A percentile compares a stretch with the other conserved stretches of the same genome.
These are phyloP conservation scores for Malurus elegans DNA, from an alignment of 2,113 vertebrate genomes.

Conservation along the genomic window DNA sequence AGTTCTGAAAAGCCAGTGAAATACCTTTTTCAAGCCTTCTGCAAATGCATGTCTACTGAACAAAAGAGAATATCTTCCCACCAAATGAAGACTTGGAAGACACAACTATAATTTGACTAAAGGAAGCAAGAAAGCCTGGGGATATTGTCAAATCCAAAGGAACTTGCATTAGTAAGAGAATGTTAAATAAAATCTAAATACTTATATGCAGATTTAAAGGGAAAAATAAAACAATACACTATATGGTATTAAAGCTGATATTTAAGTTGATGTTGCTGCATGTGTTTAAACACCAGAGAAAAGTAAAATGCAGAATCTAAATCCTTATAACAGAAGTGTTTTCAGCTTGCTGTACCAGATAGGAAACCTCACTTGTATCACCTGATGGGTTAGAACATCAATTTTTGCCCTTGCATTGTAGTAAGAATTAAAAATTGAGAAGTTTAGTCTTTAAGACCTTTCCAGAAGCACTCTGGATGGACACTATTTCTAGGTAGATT, in stretches of 20 bases:
- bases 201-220: not conserved
- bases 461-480: not conserved
- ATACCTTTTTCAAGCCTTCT: not conserved
- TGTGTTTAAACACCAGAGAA: not conserved
- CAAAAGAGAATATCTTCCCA: not conserved
- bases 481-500: not conserved
- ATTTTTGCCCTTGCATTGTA: not conserved
- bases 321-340: not conserved
- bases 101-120: not conserved
- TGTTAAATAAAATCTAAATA: not conserved
- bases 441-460: not conserved
- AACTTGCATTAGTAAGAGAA: not conserved
- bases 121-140: not conserved
- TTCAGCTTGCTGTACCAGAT: not conserved
- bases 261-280: not conserved
- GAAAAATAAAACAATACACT: not conserved
- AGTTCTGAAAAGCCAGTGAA: not conserved
- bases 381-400: accelerated
- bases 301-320: not conserved
- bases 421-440: not conserved
- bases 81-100: not conserved
- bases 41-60: not conserved
- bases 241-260: not conserved
- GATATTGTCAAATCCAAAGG: not conserved
- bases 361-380: not conserved